Evolutionary conservation across 2,113 vertebrate species (phyloP), one percentile per base, ranked within the genome.

Genomic region (Pteruthius melanotis): DNA sequence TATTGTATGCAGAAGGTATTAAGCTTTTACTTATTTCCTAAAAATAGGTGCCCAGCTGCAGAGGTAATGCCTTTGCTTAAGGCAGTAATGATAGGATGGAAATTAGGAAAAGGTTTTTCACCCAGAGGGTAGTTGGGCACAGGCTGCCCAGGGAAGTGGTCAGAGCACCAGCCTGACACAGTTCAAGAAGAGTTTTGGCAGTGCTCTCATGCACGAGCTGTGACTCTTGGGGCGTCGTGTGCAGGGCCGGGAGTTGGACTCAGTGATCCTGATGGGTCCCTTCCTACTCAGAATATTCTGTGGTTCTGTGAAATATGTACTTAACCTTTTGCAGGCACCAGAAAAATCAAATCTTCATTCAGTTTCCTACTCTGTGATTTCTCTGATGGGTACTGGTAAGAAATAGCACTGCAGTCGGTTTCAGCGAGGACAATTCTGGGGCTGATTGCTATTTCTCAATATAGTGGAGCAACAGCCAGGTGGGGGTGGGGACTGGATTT

Each of bases 181-280:
- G 47, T 9, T 68, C 28, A 40, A 60, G 24, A 40, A 27, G 24
- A 0, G 0, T 68, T 68, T 69, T n/a, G 4, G 11, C 5, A 7
- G 2, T 9, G 4, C 21, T 69, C 16, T 61, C 9, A 18, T 0
- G 1, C 24, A 22, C 7, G 5, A 15, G 7, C 8, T 68, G 30
- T 61, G n/a, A 47, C 24, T 47, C 45, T 26, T 75, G 28, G 9
- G 20, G 10, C 0, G 0, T 53, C 0, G 0, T 61, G 7, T 60
- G 39, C 20, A 47, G 11, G 39, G 30, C n/a, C 47, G 13, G 45
- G 54, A 68, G 30, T 13, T 83, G 53, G 39, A 40, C 33, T 82
- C 19, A 26, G 0, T 31, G n/a, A 13, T 47, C 45, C 47, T 68
- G 14, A 30, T 47, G 30, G 10, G 14, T 35, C 39, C 16, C 7